These are phyloP conservation scores for Asobara japonica DNA, from an alignment of 1,140 invertebrate species.

Conservation along the genomic window DNA sequence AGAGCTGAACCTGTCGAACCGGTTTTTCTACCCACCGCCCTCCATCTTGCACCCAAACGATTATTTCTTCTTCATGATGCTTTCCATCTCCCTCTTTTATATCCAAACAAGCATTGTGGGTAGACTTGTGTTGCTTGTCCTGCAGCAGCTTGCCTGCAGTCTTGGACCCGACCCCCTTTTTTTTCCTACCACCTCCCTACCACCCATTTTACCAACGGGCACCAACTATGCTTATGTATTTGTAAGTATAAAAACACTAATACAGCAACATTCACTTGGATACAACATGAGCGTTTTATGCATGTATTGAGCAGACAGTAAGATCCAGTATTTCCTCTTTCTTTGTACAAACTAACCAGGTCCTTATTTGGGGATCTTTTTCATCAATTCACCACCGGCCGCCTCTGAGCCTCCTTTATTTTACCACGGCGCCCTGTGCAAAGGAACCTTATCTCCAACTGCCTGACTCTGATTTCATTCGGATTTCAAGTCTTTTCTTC, in stretches of 20 bases:
- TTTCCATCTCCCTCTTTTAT: slow-evolving; percentile 22
- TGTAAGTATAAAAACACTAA: slow-evolving; percentile 12
- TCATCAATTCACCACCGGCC: slow-evolving; percentile 6
- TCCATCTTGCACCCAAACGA: slow-evolving; percentile 33
- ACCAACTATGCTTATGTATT: neutral
- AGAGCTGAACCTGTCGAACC: slow-evolving; percentile 61
- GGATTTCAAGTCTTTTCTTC: neutral
- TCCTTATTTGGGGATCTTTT: slow-evolving; percentile 17
- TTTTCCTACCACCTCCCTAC: neutral
- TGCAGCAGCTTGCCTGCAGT: slow-evolving; percentile 3
- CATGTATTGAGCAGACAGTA: slow-evolving; percentile 28
- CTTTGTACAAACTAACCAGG: slow-evolving; percentile 49
- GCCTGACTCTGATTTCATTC: neutral
- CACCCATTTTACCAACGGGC: neutral
- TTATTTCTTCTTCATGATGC: slow-evolving; percentile 24
- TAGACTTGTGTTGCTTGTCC: slow-evolving; percentile 12
- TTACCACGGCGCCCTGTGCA: too few species aligned
- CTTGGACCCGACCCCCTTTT: slow-evolving; percentile 8
- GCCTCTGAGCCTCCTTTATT: slow-evolving; percentile 43
- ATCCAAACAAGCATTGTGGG: neutral
- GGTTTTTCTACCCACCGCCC: slow-evolving; percentile 49
- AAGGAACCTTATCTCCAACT: slow-evolving; percentile 44
- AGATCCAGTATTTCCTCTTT: slow-evolving; percentile 53
- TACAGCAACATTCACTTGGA: neutral
- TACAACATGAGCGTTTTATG: slow-evolving; percentile 16